Conservation (phyloP, 2,797 vertebrate genomes). For the Serranus cabrilla region DNA sequence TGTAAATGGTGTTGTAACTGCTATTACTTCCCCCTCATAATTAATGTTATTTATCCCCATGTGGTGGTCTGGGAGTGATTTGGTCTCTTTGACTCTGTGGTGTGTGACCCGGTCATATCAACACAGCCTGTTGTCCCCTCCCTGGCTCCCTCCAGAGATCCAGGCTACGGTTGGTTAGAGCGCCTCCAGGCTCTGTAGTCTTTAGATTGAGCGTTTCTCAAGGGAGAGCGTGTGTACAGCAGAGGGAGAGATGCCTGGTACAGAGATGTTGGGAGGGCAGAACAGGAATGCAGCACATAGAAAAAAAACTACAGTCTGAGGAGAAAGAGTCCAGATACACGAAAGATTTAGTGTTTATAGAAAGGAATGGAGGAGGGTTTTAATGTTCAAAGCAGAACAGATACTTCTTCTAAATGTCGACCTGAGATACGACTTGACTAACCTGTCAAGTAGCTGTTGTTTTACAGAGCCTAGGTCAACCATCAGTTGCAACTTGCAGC, state of each 20-base stretch:
- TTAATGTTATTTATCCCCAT: conserved; percentile 64
- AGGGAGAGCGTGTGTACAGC: conserved; percentile 25
- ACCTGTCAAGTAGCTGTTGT: conserved; percentile 32
- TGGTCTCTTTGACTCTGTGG: conserved; percentile 42
- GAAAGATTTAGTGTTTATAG: conserved; percentile 25
- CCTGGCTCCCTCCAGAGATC: conserved; percentile 25
- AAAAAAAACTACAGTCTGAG: conserved; percentile 3
- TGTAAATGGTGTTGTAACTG: conserved; percentile 68
- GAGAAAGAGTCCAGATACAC: conserved; percentile 20
- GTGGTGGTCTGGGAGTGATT: conserved; percentile 63
- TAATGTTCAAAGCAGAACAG: conserved; percentile 14
- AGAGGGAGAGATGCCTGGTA: conserved; percentile 32
- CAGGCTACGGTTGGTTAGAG: conserved; percentile 39
- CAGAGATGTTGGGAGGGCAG: conserved; percentile 46
- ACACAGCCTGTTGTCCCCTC: conserved; percentile 44
- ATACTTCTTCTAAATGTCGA: neutral
- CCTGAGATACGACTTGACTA: conserved; percentile 20
- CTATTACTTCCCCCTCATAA: conserved; percentile 57
- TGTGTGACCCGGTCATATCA: conserved; percentile 73
- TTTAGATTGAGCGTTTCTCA: conserved; percentile 33
- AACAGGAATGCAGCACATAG: conserved; percentile 41
- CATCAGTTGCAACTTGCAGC: conserved; percentile 41
- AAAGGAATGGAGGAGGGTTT: conserved; percentile 28
- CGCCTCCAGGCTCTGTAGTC: conserved; percentile 36
- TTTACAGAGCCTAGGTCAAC: conserved; percentile 19